Evolutionary conservation across 1,140 invertebrate species (phyloP).

Genomic region (Oppia nitens): DNA sequence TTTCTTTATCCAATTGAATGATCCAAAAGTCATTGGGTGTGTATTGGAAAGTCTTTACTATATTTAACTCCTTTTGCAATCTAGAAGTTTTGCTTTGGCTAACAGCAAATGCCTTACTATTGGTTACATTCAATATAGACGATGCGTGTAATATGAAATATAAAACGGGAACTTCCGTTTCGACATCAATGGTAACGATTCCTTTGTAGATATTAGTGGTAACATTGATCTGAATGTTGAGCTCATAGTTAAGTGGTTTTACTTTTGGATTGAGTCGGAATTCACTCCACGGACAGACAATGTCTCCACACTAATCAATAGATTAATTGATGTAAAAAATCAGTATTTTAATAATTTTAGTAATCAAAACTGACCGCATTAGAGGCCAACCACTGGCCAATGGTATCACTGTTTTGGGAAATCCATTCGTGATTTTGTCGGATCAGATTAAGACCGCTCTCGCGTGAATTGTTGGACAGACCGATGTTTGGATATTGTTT

Average conservation of each 20-base stretch:
- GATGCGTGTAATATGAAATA: slow-evolving; percentile 30
- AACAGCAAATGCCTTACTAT: slow-evolving; percentile 13
- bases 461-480: background rate
- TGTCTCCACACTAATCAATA: slow-evolving; percentile 2
- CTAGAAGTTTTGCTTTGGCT: slow-evolving; percentile 13
- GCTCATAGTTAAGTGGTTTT: slow-evolving; percentile 50
- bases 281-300: slow-evolving; percentile 12
- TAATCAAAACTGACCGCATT: slow-evolving; percentile 4
- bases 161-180: slow-evolving; percentile 26
- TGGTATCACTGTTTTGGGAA: background rate
- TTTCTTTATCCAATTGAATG: slow-evolving; percentile 34
- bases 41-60: slow-evolving; percentile 33
- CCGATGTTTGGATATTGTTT: background rate
- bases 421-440: background rate
- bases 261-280: slow-evolving; percentile 44
- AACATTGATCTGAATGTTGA: slow-evolving; percentile 53
- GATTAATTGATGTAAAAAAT: background rate
- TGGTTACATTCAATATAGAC: slow-evolving; percentile 28
- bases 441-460: background rate
- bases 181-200: slow-evolving; percentile 46
- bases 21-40: slow-evolving; percentile 46
- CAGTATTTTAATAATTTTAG: background rate
- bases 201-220: slow-evolving; percentile 47
- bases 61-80: slow-evolving; percentile 4
- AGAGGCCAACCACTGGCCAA: slow-evolving; percentile 7